These are phyloP conservation scores for Pyrochroa serraticornis DNA, from an alignment of 2,888 invertebrate species.

Conservation along the genomic window DNA sequence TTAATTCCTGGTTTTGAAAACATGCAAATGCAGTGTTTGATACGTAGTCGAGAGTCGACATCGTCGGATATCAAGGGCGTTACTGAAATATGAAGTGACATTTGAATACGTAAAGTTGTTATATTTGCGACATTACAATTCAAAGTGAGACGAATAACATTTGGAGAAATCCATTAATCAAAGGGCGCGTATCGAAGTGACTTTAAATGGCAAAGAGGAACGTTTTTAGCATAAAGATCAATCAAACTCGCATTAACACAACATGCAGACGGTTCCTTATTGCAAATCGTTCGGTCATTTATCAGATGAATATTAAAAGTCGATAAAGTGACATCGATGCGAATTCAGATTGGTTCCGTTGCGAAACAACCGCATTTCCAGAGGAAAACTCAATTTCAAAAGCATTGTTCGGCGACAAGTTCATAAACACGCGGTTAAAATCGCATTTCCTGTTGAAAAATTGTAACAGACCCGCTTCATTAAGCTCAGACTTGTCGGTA, in stretches of 20 bases:
- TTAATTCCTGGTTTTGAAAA: too few relatives aligned
- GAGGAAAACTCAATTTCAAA: constrained; percentile 32
- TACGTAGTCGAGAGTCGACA: not conserved
- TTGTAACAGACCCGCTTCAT: constrained; percentile 17
- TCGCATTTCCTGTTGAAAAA: constrained; percentile 20
- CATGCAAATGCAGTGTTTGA: not conserved
- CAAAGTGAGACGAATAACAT: constrained; percentile 39
- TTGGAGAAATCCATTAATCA: constrained; percentile 40
- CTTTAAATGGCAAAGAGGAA: constrained; percentile 41
- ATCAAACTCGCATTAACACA: constrained; percentile 35
- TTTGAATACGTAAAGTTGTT: constrained; percentile 35
- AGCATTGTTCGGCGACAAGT: constrained; percentile 31
- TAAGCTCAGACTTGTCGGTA: constrained; percentile 10
- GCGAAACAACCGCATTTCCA: constrained; percentile 14
- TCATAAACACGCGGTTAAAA: constrained; percentile 26
- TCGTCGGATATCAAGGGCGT: constrained; percentile 5
- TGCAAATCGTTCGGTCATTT: constrained; percentile 21
- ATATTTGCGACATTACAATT: constrained; percentile 39
- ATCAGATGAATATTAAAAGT: constrained; percentile 15
- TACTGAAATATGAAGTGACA: constrained; percentile 36
- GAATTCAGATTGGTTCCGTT: constrained; percentile 1
- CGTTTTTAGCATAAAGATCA: constrained; percentile 38
- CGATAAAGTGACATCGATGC: not conserved
- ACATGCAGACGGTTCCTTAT: constrained; percentile 18
- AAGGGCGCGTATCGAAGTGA: constrained; percentile 36